Conservation (phyloP, 1,140 invertebrate species). For the Coptotermes formosanus region DNA sequence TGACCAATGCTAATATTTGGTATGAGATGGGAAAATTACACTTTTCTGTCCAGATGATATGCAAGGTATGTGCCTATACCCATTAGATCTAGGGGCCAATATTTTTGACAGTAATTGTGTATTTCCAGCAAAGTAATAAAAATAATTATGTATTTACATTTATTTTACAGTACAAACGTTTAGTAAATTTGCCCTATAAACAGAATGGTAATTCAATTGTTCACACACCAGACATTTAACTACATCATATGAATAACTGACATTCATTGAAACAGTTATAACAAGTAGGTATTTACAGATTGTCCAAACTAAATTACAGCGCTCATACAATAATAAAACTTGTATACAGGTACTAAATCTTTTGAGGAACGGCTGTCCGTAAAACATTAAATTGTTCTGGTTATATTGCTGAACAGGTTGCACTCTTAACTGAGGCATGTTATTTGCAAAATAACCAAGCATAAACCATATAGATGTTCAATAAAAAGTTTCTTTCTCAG, state of each 20-base stretch:
- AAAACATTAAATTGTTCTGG: conserved; percentile 9
- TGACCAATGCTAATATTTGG: too few relatives aligned
- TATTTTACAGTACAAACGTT: conserved; percentile 28
- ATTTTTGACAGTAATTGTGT: background rate
- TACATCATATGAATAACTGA: conserved; percentile 8
- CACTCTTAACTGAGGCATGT: background rate
- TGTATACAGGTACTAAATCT: background rate
- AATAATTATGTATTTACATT: conserved; percentile 27
- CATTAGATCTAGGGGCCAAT: background rate
- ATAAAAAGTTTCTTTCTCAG: background rate
- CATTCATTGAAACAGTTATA: conserved; percentile 8
- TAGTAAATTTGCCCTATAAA: conserved; percentile 28
- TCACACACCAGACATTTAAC: conserved; percentile 22
- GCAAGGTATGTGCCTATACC: too few relatives aligned
- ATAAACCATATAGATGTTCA: background rate
- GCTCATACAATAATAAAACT: background rate
- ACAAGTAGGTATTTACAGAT: conserved; percentile 5
- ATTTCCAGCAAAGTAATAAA: conserved; percentile 22
- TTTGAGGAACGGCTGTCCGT: background rate
- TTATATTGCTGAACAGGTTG: background rate
- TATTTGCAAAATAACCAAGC: background rate
- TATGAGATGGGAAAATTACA: too few relatives aligned
- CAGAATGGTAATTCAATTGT: background rate
- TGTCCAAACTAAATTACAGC: conserved; percentile 7
- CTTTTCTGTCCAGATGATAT: too few relatives aligned